Percentiles rank a stretch among this genome's conserved stretches.
phyloP scores from a whole-genome alignment of 2,113 vertebrate species.

The Halcyon senegalensis region DNA sequence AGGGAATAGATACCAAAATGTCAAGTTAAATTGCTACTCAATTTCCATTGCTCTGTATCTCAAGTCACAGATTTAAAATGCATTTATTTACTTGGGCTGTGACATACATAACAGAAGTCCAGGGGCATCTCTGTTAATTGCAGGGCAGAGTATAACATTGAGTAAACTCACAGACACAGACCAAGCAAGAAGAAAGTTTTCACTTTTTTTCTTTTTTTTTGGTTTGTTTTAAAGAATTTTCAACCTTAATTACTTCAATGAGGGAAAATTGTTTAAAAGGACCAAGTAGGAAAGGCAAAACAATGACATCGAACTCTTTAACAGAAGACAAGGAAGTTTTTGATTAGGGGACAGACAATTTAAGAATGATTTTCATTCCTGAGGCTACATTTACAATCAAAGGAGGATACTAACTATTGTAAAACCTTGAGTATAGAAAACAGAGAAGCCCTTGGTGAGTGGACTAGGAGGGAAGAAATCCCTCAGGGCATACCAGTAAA shows the following conservation, averaged over 20 bases:
- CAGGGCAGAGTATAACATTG: neutral
- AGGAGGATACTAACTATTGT: neutral
- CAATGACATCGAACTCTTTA: neutral
- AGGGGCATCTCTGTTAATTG: neutral
- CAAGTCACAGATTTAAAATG: neutral
- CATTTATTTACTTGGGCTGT: neutral
- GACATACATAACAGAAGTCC: neutral
- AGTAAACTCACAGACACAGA: neutral
- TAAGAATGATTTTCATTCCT: neutral
- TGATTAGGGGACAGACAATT: neutral
- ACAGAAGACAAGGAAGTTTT: neutral
- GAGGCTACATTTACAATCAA: neutral
- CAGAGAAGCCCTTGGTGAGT: neutral
- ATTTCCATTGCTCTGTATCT: neutral
- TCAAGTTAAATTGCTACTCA: neutral
- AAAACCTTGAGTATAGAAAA: neutral
- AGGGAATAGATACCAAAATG: neutral
- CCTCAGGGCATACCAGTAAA: neutral
- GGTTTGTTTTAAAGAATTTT: neutral
- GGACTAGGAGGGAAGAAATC: neutral
- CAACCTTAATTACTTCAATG: neutral
- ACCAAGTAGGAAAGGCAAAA: neutral
- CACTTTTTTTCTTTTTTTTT: neutral
- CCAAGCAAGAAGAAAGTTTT: rapidly evolving
- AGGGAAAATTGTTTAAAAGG: neutral